Percentiles rank a stretch among this genome's conserved stretches.
Evolutionary conservation across 2,888 invertebrate species (phyloP).

Genomic region (Aphodius sticticus): DNA sequence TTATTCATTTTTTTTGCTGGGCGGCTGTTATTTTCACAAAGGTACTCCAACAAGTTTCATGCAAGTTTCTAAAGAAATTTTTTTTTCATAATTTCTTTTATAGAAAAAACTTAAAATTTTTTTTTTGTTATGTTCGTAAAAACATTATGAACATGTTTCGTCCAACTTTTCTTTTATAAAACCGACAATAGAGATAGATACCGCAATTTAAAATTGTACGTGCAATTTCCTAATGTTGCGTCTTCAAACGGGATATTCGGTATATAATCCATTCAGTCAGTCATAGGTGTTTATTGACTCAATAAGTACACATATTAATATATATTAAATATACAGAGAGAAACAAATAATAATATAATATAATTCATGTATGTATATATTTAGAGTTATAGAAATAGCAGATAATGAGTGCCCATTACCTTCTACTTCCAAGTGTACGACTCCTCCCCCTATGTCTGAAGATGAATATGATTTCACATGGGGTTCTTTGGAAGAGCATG

Average conservation of each 20-base stretch:
- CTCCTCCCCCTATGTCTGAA: not conserved
- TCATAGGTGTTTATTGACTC: conserved; percentile 4
- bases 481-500: conserved; percentile 10
- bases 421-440: too few relatives aligned
- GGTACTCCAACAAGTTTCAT: too few relatives aligned
- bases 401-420: too few relatives aligned
- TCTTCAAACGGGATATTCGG: not conserved
- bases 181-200: not conserved
- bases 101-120: too few relatives aligned
- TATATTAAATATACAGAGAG: too few relatives aligned
- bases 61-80: too few relatives aligned
- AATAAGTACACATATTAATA: not conserved
- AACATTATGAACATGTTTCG: conserved; percentile 4
- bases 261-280: conserved; percentile 4
- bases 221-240: not conserved
- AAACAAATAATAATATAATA: too few relatives aligned
- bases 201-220: not conserved
- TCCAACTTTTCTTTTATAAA: not conserved
- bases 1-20: too few relatives aligned
- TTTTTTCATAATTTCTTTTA: too few relatives aligned
- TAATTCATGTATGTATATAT: too few relatives aligned
- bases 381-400: too few relatives aligned
- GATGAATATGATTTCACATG: conserved; percentile 10
- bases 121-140: not conserved
- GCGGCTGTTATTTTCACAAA: too few relatives aligned